A percentile compares a stretch with the other conserved stretches of the same genome.
Evolutionary conservation across 2,113 vertebrate species (phyloP).

Genomic region (Macrotus californicus): DNA sequence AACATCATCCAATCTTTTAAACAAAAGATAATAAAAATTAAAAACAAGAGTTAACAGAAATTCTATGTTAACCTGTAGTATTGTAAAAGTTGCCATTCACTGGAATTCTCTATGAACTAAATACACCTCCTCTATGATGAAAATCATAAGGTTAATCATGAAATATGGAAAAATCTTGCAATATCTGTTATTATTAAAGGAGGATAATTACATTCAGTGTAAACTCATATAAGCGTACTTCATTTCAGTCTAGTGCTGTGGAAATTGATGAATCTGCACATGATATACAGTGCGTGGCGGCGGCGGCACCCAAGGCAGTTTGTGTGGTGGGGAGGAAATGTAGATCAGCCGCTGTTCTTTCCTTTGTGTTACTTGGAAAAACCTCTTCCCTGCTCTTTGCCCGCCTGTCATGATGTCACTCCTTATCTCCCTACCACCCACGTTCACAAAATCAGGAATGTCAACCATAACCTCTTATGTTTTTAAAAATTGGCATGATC

Average conservation of each 20-base stretch:
- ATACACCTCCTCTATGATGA: background rate
- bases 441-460: background rate
- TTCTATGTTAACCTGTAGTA: background rate
- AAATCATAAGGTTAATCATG: background rate
- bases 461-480: background rate
- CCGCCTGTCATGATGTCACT: background rate
- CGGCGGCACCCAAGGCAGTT: background rate
- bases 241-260: background rate
- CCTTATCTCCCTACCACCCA: background rate
- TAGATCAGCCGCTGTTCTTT: background rate
- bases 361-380: background rate
- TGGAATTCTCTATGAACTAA: background rate
- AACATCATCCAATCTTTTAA: conserved; percentile 15
- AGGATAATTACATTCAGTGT: background rate
- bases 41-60: background rate
- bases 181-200: background rate
- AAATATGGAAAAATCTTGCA: conserved; percentile 1
- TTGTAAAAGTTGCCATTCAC: background rate
- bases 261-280: background rate
- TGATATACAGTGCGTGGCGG: accelerated
- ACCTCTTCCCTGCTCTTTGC: background rate
- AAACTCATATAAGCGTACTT: background rate
- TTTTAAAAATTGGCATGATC: background rate
- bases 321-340: accelerated
- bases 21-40: background rate